A percentile compares a stretch with the other conserved stretches of the same genome.
phyloP scores from a whole-genome alignment of 1,140 invertebrate genomes.

The Neodiprion pinetum region DNA sequence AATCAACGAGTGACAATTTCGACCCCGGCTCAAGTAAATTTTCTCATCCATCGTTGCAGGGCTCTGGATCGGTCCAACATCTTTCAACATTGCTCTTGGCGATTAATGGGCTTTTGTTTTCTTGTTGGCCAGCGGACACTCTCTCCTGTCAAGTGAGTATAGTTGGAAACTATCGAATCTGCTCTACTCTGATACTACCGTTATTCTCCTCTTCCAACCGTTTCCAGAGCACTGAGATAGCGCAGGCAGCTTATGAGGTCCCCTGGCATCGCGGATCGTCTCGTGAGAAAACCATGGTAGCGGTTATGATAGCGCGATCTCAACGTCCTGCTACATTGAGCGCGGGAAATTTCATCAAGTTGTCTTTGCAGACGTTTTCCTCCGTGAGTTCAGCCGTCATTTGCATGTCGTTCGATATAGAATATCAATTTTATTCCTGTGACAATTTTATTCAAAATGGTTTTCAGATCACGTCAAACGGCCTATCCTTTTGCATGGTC shows the following conservation, averaged over 20 bases:
- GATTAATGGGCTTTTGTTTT: background rate
- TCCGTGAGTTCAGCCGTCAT: constrained; percentile 23
- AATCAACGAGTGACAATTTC: no score
- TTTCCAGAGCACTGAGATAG: background rate
- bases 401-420: background rate
- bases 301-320: constrained; percentile 27
- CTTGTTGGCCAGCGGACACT: background rate
- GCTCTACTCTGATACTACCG: background rate
- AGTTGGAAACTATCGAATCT: background rate
- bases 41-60: background rate
- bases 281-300: background rate
- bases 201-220: background rate
- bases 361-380: constrained; percentile 35
- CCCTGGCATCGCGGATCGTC: background rate
- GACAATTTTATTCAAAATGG: background rate
- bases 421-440: background rate
- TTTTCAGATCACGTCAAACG: background rate
- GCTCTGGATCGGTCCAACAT: background rate
- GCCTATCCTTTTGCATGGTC: background rate
- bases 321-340: constrained; percentile 30
- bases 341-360: constrained; percentile 27
- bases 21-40: background rate
- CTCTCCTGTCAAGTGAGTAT: background rate
- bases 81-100: background rate
- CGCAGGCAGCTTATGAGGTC: background rate